Evolutionary conservation across 2,888 invertebrate genomes (phyloP), one percentile per base, ranked within the genome.

Genomic region (Agapostemon virescens): DNA sequence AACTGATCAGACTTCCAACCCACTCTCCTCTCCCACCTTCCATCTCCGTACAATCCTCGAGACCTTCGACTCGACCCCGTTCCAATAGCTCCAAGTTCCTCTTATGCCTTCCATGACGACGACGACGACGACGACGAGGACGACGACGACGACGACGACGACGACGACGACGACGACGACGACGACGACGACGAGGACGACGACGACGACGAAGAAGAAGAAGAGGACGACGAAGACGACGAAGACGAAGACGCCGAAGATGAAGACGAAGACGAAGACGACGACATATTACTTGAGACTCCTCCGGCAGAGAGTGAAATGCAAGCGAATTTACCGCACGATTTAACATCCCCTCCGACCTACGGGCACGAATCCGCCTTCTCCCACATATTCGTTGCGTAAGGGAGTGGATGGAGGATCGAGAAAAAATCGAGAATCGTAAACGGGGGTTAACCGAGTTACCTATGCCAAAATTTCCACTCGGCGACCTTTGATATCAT

Each of bases 251-350:
- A 78, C 68, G 82, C n/a, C n/a, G n/a, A n/a, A n/a, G n/a, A n/a
- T n/a, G n/a, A n/a, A n/a, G n/a, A 86, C 52, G 68, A 64, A 15
- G 76, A 81, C 82, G 87, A 85, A 83, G 79, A 82, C 69, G 74
- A 74, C 86, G 87, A 89, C 86, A 89, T 89, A 88, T 89, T 88
- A 88, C 88, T 85, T 77, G 79, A 64, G 80, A 85, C 86, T 85
- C 82, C 81, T 84, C 82, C 83, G 85, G 74, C 81, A 77, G 83
- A 87, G 88, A 89, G 87, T 86, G 89, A 89, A 91, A 90, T 88
- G 90, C 90, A 89, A 90, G 91, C 88, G 89, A 91, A 91, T 91
- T 91, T 90, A 90, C 89, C 90, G 87, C 89, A 86, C 90, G 90
- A 91, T 90, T 91, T 90, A 91, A 90, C 90, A 88, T 88, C 87